Conservation (phyloP, 2,113 vertebrate species). For the Trochalopteron elliotii region DNA sequence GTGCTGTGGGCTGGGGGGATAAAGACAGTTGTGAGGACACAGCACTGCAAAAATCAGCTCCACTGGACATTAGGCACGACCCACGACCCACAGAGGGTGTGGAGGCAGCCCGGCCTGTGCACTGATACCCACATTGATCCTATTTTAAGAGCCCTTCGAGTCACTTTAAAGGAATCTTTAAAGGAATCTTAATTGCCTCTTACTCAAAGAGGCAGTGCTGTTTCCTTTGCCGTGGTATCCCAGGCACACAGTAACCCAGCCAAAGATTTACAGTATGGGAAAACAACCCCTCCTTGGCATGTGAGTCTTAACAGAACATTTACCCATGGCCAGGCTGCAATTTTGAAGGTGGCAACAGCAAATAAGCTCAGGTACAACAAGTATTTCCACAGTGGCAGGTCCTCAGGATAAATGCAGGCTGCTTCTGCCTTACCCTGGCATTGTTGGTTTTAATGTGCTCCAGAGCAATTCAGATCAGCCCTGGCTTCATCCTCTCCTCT, state of each 20-base stretch:
- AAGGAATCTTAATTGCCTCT: constrained; percentile 15
- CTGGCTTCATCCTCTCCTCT: not conserved
- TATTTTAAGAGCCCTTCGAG: not conserved
- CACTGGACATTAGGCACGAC: rapidly evolving
- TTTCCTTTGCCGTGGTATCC: not conserved
- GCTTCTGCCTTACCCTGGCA: not conserved
- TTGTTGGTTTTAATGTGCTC: not conserved
- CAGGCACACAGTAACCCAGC: not conserved
- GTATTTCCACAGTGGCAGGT: not conserved
- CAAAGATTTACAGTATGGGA: not conserved
- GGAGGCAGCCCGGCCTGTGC: not conserved
- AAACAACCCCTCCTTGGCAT: not conserved
- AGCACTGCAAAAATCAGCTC: not conserved
- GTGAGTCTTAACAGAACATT: not conserved
- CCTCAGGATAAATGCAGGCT: not conserved
- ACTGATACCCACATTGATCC: not conserved
- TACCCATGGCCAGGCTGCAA: not conserved
- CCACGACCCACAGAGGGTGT: not conserved
- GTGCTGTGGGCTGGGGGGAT: rapidly evolving
- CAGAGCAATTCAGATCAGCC: rapidly evolving
- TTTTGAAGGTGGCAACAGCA: not conserved
- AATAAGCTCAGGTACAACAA: not conserved
- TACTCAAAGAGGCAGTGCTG: not conserved
- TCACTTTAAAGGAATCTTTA: constrained; percentile 8
- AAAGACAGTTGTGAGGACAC: not conserved